phyloP scores from a whole-genome alignment of 2,113 vertebrate genomes.

The Callaeas wilsoni region DNA sequence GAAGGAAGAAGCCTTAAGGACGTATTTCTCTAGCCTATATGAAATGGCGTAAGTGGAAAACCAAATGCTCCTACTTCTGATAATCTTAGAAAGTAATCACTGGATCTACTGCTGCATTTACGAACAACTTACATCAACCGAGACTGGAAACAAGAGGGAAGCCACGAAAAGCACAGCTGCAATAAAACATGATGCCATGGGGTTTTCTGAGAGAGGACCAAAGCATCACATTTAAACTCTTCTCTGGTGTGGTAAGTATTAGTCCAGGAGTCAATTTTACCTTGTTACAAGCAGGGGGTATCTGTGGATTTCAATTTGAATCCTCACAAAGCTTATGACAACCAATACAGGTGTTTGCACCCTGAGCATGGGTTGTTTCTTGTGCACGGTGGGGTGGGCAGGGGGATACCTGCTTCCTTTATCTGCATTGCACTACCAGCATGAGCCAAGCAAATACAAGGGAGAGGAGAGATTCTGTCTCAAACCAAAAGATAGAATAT shows the following conservation, averaged over 20 bases:
- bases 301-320: background rate
- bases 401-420: background rate
- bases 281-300: background rate
- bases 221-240: background rate
- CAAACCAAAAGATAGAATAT: background rate
- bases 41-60: background rate
- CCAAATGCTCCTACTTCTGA: background rate
- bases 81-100: background rate
- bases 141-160: background rate
- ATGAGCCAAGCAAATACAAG: background rate
- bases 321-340: background rate
- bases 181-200: background rate
- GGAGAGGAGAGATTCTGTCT: background rate
- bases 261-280: background rate
- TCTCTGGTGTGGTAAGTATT: background rate
- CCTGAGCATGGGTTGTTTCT: background rate
- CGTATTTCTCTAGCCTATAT: background rate
- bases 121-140: background rate
- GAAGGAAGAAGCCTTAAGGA: background rate
- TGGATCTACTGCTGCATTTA: background rate
- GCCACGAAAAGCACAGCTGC: background rate
- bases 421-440: background rate
- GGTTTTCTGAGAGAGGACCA: background rate
- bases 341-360: background rate
- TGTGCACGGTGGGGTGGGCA: background rate